A percentile compares a stretch with the other conserved stretches of the same genome.
Conservation (phyloP, 2,797 vertebrate species). For the Furcifer pardalis region DNA sequence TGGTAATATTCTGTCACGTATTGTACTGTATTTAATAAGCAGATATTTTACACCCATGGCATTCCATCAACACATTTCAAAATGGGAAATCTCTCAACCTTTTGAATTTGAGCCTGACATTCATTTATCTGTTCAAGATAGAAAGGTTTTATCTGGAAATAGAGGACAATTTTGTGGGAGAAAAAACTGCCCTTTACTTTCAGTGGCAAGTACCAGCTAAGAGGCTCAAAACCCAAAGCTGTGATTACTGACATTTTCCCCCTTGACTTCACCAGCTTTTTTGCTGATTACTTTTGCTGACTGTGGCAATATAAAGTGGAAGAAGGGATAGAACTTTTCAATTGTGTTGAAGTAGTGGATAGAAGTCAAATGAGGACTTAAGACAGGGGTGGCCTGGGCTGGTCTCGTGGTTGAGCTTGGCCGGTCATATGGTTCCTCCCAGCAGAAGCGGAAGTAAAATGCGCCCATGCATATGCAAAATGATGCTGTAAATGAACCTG, state of each 20-base stretch:
- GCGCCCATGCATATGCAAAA: no score
- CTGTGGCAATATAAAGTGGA: conserved; percentile 4
- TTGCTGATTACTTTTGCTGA: neutral
- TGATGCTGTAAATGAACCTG: no score
- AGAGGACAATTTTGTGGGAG: neutral
- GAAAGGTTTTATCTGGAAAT: neutral
- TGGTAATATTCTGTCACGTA: neutral
- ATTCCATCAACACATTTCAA: neutral
- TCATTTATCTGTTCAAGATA: neutral
- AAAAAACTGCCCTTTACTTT: conserved; percentile 2
- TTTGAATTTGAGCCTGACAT: neutral
- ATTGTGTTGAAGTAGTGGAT: neutral
- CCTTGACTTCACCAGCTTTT: conserved; percentile 14
- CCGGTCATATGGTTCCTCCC: no score
- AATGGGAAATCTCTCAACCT: neutral
- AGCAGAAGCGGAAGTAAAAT: no score
- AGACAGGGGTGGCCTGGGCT: no score
- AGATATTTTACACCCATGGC: neutral
- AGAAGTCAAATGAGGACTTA: no score
- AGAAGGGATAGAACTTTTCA: neutral
- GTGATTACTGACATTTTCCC: neutral
- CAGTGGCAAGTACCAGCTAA: neutral
- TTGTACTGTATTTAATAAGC: neutral
- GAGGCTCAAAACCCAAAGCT: neutral
- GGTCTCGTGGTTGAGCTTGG: no score